These are phyloP conservation scores for Eugnorisma glareosa DNA, from an alignment of 2,888 invertebrate species.

Conservation along the genomic window DNA sequence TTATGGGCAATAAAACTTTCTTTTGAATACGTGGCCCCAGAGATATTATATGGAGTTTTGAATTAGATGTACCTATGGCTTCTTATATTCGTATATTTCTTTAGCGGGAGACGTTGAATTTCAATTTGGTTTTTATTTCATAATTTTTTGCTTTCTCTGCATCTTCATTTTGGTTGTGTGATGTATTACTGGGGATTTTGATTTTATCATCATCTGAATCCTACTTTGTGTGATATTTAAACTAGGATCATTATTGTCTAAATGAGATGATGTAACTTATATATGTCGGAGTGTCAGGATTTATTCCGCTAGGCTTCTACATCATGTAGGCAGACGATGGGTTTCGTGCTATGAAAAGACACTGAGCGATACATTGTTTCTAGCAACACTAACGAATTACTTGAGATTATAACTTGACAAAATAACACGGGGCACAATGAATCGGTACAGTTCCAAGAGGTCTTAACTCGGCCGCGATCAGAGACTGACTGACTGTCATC, in stretches of 20 bases:
- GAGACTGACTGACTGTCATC: no score
- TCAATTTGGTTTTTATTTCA: constrained; percentile 5
- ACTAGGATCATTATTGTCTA: neutral
- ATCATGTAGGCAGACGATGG: no score
- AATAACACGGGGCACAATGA: no score
- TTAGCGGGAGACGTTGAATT: neutral
- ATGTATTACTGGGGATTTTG: neutral
- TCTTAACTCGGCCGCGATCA: no score
- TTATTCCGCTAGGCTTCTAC: no score
- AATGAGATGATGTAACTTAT: neutral
- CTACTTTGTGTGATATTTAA: neutral
- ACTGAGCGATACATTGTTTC: no score
- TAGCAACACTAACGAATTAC: no score
- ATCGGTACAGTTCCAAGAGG: no score
- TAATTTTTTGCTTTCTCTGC: neutral
- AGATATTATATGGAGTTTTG: constrained; percentile 69
- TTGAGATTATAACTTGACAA: no score
- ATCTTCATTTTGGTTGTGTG: neutral
- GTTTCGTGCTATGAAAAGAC: no score
- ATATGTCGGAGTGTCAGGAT: no score
- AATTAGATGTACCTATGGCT: constrained; percentile 18
- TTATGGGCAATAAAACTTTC: constrained; percentile 84
- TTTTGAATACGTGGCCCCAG: constrained; percentile 74
- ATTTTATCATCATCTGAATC: neutral
- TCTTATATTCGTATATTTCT: neutral